These are phyloP conservation scores for Manis crassicaudata DNA, from an alignment of 2,797 vertebrate genomes.

Conservation along the genomic window DNA sequence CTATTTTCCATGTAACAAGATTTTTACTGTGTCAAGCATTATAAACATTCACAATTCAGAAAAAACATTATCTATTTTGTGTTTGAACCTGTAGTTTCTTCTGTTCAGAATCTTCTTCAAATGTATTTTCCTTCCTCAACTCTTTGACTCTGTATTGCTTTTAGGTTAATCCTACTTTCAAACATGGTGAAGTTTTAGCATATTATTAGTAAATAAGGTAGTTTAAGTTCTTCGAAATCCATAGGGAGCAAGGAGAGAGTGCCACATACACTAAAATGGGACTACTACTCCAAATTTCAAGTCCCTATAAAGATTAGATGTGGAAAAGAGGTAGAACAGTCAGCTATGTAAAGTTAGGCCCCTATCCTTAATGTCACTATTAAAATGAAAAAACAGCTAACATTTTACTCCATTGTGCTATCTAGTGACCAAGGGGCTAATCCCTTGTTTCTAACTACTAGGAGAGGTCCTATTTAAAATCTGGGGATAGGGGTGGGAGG, in stretches of 20 bases:
- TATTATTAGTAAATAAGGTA: neutral
- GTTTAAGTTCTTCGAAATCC: neutral
- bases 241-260: neutral
- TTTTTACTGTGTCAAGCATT: neutral
- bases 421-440: neutral
- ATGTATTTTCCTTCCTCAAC: neutral
- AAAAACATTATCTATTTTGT: neutral
- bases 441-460: neutral
- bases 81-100: neutral
- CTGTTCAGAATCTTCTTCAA: neutral
- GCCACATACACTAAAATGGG: neutral
- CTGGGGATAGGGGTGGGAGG: fast-evolving
- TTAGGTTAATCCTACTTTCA: constrained; percentile 20
- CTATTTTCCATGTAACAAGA: neutral
- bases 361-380: neutral
- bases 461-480: neutral
- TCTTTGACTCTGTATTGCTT: neutral
- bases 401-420: neutral
- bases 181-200: neutral
- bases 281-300: neutral
- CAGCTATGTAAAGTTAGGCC: neutral
- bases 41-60: constrained; percentile 9
- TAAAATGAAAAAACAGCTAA: neutral
- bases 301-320: neutral
- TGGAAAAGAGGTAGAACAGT: neutral